phyloP scores from a whole-genome alignment of 2,113 vertebrate genomes.

The Dryoscopus gambensis region DNA sequence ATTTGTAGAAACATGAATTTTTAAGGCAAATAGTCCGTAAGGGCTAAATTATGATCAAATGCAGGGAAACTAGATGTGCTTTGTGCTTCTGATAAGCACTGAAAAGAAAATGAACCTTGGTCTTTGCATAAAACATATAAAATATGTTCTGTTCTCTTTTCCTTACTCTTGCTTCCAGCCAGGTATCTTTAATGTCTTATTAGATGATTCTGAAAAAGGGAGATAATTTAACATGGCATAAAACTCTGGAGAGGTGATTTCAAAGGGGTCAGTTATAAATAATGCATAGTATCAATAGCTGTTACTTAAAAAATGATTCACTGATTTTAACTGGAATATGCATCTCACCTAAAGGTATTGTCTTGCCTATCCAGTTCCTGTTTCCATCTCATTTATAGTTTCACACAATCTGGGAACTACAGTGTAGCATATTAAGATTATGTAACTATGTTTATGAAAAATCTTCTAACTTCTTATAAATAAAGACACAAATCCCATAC shows the following conservation, averaged over 20 bases:
- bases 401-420: background rate
- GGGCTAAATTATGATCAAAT: background rate
- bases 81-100: background rate
- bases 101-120: background rate
- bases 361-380: background rate
- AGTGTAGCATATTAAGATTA: background rate
- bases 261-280: constrained; percentile 1
- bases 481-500: background rate
- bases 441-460: background rate
- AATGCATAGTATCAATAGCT: background rate
- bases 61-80: background rate
- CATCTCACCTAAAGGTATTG: background rate
- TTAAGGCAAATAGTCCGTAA: background rate
- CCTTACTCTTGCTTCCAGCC: background rate
- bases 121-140: background rate
- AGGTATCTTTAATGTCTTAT: background rate
- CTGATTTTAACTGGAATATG: background rate
- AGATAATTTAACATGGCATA: background rate
- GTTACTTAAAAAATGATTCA: background rate
- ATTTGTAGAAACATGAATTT: background rate
- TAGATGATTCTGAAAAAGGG: background rate
- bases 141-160: background rate
- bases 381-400: background rate
- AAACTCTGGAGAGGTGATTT: background rate
- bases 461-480: background rate